These are phyloP conservation scores for Gymnarchus niloticus DNA, from an alignment of 2,113 vertebrate genomes.

Conservation along the genomic window DNA sequence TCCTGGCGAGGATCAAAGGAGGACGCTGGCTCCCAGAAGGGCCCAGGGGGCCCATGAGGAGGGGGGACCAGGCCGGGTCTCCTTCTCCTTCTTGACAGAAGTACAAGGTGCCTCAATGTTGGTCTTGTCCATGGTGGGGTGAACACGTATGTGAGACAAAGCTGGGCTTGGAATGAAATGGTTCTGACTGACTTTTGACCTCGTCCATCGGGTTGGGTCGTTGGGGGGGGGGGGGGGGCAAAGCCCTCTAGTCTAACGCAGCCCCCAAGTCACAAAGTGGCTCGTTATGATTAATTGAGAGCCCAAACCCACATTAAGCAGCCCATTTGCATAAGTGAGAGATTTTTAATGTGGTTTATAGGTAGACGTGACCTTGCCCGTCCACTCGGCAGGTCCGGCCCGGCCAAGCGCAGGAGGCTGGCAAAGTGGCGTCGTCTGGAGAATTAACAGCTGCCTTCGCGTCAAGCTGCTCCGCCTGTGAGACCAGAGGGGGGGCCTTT, in stretches of 20 bases:
- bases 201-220: background rate
- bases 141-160: background rate
- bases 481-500: constrained; percentile 26
- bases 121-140: background rate
- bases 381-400: constrained; percentile 58
- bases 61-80: constrained; percentile 29
- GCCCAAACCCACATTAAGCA: constrained; percentile 67
- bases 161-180: background rate
- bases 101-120: background rate
- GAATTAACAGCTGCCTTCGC: constrained; percentile 56
- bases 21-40: background rate
- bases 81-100: background rate
- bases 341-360: constrained; percentile 70
- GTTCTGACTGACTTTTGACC: background rate
- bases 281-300: constrained; percentile 68
- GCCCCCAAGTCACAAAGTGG: constrained; percentile 50
- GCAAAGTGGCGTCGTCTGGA: constrained; percentile 60
- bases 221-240: background rate
- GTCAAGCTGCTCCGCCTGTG: constrained; percentile 46
- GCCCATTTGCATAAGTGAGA: constrained; percentile 70
- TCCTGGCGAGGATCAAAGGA: background rate
- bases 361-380: constrained; percentile 70
- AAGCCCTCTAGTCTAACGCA: background rate
- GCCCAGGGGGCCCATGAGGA: too few relatives aligned
- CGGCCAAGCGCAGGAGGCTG: constrained; percentile 18